phyloP scores from a whole-genome alignment of 2,888 invertebrate species.

The Drosophila yooni region DNA sequence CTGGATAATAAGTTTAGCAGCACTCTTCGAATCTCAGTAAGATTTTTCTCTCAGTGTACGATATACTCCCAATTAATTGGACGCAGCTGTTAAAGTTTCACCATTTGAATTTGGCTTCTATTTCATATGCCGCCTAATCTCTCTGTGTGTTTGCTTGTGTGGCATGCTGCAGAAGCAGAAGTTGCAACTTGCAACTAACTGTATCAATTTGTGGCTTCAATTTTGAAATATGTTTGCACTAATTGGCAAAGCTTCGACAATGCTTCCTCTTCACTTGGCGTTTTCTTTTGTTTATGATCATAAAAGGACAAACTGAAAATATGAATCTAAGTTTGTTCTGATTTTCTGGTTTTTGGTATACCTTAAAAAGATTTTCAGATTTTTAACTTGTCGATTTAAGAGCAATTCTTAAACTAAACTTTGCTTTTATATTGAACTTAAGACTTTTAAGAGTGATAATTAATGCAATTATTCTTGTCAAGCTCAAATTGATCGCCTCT shows the following conservation, averaged over 20 bases:
- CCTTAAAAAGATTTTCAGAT: neutral
- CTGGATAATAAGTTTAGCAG: neutral
- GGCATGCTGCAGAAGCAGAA: constrained; percentile 14
- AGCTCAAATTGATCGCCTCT: neutral
- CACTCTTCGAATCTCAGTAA: neutral
- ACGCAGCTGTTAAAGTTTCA: constrained; percentile 39
- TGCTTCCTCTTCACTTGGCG: neutral
- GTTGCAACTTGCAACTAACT: constrained; percentile 2
- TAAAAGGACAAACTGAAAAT: neutral
- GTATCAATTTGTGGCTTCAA: constrained; percentile 1
- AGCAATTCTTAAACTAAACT: neutral
- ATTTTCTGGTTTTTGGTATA: neutral
- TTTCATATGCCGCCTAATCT: constrained; percentile 14
- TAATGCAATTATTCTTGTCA: constrained; percentile 1
- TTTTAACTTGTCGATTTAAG: neutral
- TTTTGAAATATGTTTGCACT: constrained; percentile 5
- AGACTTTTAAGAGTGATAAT: constrained; percentile 3
- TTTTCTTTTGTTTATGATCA: neutral
- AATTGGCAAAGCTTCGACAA: constrained; percentile 17
- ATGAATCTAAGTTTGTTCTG: neutral
- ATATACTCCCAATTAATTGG: constrained; percentile 50
- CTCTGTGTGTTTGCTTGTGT: neutral
- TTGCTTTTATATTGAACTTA: neutral
- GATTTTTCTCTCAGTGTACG: neutral
- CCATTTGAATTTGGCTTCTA: constrained; percentile 34